A percentile compares a stretch with the other conserved stretches of the same genome.
Conservation (phyloP, 2,888 invertebrate genomes). For the Dolichopus griseipennis region DNA sequence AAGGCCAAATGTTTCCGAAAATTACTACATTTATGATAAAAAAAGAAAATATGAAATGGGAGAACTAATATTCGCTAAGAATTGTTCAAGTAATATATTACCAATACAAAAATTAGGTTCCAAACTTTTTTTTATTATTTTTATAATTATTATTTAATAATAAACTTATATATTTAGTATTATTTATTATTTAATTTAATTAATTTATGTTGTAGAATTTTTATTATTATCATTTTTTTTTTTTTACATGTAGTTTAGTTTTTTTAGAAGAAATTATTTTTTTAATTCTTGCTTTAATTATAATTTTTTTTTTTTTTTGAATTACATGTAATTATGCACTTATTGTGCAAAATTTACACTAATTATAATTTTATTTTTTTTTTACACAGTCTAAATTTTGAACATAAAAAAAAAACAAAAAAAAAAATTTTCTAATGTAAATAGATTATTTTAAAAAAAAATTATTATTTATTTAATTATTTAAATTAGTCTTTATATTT, state of each 20-base stretch:
- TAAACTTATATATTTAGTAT: not conserved
- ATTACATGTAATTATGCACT: not conserved
- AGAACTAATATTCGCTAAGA: not conserved
- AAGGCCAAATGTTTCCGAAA: not conserved
- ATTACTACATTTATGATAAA: slow-evolving; percentile 9
- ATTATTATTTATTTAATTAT: no score
- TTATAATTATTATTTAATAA: not conserved
- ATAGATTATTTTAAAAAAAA: no score
- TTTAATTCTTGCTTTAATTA: not conserved
- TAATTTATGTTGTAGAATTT: slow-evolving; percentile 2
- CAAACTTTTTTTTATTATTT: not conserved
- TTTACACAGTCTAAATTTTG: not conserved
- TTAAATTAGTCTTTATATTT: no score
- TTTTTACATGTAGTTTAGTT: not conserved
- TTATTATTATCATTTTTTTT: not conserved
- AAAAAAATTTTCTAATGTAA: no score
- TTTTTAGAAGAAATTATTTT: not conserved
- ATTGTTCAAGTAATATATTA: slow-evolving; percentile 1
- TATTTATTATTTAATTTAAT: not conserved
- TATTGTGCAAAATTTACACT: not conserved
- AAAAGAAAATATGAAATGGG: not conserved
- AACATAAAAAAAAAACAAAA: no score
- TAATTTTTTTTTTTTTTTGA: not conserved
- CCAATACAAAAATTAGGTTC: slow-evolving; percentile 8
- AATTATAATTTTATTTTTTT: no score